Percentiles rank a stretch among this genome's conserved stretches.
Conservation (phyloP, 2,888 invertebrate species). For the Mesoligia furuncula region DNA sequence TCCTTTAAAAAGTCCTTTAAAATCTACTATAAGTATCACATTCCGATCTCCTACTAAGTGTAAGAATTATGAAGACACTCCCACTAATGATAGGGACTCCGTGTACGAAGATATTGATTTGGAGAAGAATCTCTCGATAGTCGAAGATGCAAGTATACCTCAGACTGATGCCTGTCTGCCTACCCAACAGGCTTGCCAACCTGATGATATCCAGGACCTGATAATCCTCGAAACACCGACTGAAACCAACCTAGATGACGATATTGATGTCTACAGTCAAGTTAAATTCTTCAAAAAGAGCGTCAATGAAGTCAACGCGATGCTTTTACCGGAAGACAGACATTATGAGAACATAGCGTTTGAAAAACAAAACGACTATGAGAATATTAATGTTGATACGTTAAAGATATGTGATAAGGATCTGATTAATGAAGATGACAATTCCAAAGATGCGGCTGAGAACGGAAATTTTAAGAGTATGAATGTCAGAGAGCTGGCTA, state of each 20-base stretch:
- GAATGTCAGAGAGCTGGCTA: slow-evolving; percentile 92
- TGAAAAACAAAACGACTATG: slow-evolving; percentile 78
- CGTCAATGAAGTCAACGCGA: slow-evolving; percentile 93
- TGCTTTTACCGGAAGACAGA: slow-evolving; percentile 77
- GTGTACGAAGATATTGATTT: slow-evolving; percentile 91
- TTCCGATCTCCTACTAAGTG: slow-evolving; percentile 92
- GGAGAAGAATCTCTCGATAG: slow-evolving; percentile 87
- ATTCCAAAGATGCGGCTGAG: slow-evolving; percentile 69
- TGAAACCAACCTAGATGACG: slow-evolving; percentile 81
- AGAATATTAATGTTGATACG: slow-evolving; percentile 83
- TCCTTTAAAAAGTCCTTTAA: slow-evolving; percentile 90
- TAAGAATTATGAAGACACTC: slow-evolving; percentile 86
- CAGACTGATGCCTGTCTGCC: slow-evolving; percentile 90
- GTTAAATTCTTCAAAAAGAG: slow-evolving; percentile 94
- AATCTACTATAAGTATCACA: slow-evolving; percentile 93
- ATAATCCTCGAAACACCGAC: slow-evolving; percentile 91
- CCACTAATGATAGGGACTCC: slow-evolving; percentile 87
- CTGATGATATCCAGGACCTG: slow-evolving; percentile 81
- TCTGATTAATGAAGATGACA: slow-evolving; percentile 72
- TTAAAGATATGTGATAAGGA: slow-evolving; percentile 81
- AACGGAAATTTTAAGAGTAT: slow-evolving; percentile 82
- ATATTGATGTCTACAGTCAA: slow-evolving; percentile 92
- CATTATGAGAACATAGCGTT: slow-evolving; percentile 84
- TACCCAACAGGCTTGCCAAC: slow-evolving; percentile 90
- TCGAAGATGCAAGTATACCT: slow-evolving; percentile 90